Evolutionary conservation across 2,888 invertebrate genomes (phyloP), one percentile per base, ranked within the genome.

Genomic region (Quadroppia sp.): DNA sequence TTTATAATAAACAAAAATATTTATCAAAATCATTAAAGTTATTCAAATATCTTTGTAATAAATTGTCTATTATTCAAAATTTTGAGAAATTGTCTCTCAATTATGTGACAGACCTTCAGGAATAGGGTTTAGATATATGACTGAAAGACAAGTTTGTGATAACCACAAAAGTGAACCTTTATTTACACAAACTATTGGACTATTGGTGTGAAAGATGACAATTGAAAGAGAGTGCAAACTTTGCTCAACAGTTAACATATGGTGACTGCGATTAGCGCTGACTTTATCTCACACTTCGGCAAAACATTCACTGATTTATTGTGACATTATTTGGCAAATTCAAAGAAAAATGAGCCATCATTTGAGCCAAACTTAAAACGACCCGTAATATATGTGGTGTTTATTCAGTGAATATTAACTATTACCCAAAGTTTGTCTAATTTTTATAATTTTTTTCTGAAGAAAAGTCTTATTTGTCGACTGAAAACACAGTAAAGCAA

Each of bases 331-430:
- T 64, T 64, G 36, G 64, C 9, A 40, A 64, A 64, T 36, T 2
- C 20, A 9, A 23, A 64, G 64, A 64, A 64, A 64, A 64, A 64
- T 64, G 64, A 40, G 64, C 64, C 64, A 64, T 64, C 64, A 64
- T 28, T 64, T 64, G 64, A 17, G 36, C 32, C 28, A 64, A 20
- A 28, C 20, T 23, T 23, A 23, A 64, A 40, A n/a, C 30, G 6
- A 64, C 13, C 32, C 40, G 40, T 32, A 32, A 13, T 15, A 15
- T 13, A 56, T 56, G 23, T 53, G 23, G 23, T 61, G 32, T 64
- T 64, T 36, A 64, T 64, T 64, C 30, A 64, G 30, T 17, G 40
- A 32, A 20, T 64, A 56, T 64, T 64, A 64, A 15, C 64, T 28
- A 64, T 64, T 64, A 40, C 61, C 28, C n/a, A 40, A 40, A 15